Percentiles rank a stretch among this genome's conserved stretches.
phyloP scores from a whole-genome alignment of 2,888 invertebrate genomes.

The Epistrophella euchroma region DNA sequence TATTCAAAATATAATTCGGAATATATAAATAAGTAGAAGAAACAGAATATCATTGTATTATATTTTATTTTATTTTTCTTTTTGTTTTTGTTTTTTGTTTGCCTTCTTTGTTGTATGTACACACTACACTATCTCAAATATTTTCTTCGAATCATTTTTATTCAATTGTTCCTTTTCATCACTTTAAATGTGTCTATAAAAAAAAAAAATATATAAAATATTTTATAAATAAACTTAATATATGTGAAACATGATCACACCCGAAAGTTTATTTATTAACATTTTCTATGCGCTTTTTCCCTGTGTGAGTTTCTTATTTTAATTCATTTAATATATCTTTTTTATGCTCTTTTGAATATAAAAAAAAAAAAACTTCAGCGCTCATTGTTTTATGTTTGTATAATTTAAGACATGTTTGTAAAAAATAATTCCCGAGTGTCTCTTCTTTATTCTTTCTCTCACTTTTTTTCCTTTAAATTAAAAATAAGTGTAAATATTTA shows the following conservation, averaged over 20 bases:
- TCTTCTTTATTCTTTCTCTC: slow-evolving; percentile 22
- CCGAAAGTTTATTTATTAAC: slow-evolving; percentile 24
- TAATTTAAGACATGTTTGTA: slow-evolving; percentile 18
- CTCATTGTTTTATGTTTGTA: slow-evolving; percentile 5
- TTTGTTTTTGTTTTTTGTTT: slow-evolving; percentile 27
- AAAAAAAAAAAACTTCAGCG: slow-evolving; percentile 18
- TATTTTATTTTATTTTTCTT: slow-evolving; percentile 21
- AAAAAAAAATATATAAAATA: background rate
- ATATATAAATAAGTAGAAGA: slow-evolving; percentile 17
- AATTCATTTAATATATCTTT: slow-evolving; percentile 12
- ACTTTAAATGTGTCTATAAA: slow-evolving; percentile 3
- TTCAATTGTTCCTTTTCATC: slow-evolving; percentile 42
- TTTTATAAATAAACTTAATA: slow-evolving; percentile 12
- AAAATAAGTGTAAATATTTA: slow-evolving; percentile 5
- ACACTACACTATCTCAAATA: slow-evolving; percentile 62
- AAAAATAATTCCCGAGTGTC: slow-evolving; percentile 8
- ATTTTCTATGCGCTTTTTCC: slow-evolving; percentile 64
- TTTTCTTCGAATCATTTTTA: slow-evolving; percentile 37
- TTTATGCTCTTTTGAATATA: slow-evolving; percentile 32
- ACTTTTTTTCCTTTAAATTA: background rate
- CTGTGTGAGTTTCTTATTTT: slow-evolving; percentile 58
- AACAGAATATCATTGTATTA: slow-evolving; percentile 35
- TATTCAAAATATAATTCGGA: background rate
- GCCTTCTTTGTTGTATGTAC: slow-evolving; percentile 63
- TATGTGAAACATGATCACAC: slow-evolving; percentile 6